Evolutionary conservation across 2,888 invertebrate species (phyloP), one percentile per base, ranked within the genome.

Genomic region (Lasioglossum pauxillum): DNA sequence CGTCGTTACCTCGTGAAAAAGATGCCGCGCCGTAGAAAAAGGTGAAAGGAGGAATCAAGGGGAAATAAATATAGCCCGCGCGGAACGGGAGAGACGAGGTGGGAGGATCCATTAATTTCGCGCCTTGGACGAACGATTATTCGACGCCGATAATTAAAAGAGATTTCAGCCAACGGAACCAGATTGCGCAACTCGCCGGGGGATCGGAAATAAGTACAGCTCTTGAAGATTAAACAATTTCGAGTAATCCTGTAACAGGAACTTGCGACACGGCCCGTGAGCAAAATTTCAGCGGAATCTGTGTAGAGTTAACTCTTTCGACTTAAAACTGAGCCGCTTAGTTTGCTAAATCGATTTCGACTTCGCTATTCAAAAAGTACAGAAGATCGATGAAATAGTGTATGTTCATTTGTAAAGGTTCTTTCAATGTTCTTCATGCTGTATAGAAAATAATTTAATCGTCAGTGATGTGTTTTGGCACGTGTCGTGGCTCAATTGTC

Each of bases 91-190:
- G 19, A 23, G 12, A 31, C 44, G 49, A 16, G 38, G 41, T 44
- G 75, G 41, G 38, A 69, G 64, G 64, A 38, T 86, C 78, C 88
- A 88, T 91, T 90, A 89, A 88, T 84, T 84, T 85, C 80, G 84
- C 81, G 85, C 79, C 87, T 89, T 88, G 77, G 75, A 86, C 82
- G 86, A 69, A 78, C 87, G 85, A 88, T 86, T 84, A 84, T 80
- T 90, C 84, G 84, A 76, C 85, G 74, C 77, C 64, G 84, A 88
- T 89, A 90, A 91, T 91, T 89, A 89, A 91, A 90, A 74, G 76
- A 31, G 80, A 86, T 71, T 81, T 44, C 7, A 53, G 27, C 73
- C 38, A 12, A 57, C n/a, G 72, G 69, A 67, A 41, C 23, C 35
- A 23, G 82, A 38, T 10, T 19, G n/a, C 69, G 31, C 53, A 23